Evolutionary conservation across 2,113 vertebrate species (phyloP).

Genomic region (Blennius ocellaris): DNA sequence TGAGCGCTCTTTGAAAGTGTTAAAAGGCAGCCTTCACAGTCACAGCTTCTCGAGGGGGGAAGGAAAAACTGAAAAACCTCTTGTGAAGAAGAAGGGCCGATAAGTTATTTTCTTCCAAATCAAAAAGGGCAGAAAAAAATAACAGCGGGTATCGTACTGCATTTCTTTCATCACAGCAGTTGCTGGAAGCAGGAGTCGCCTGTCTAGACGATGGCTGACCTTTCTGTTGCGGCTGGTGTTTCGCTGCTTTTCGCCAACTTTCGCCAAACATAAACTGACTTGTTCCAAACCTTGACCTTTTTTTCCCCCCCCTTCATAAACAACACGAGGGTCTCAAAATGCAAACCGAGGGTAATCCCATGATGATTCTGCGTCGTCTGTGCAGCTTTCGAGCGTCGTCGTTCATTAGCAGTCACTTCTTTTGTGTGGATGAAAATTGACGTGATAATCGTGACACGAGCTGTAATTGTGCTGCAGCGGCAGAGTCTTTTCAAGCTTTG

Average conservation of each 20-base stretch:
- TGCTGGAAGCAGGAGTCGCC: constrained; percentile 37
- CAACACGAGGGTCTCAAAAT: background rate
- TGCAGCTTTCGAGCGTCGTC: background rate
- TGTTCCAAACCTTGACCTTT: constrained; percentile 62
- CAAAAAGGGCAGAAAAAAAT: background rate
- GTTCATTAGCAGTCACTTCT: background rate
- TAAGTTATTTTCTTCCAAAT: background rate
- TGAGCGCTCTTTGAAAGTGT: background rate
- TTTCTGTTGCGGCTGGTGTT: constrained; percentile 62
- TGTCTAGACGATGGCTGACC: constrained; percentile 72
- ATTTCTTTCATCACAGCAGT: constrained; percentile 31
- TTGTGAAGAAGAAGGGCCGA: background rate
- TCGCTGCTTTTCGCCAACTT: constrained; percentile 52
- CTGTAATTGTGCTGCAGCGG: too few relatives aligned
- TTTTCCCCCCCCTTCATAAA: constrained; percentile 17
- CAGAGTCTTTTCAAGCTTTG: too few relatives aligned
- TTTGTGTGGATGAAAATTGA: too few relatives aligned
- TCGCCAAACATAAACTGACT: constrained; percentile 53
- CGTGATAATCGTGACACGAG: too few relatives aligned
- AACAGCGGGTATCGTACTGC: constrained; percentile 38
- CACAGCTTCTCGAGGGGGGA: too few relatives aligned
- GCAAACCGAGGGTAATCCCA: too few relatives aligned
- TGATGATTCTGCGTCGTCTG: too few relatives aligned
- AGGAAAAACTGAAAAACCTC: background rate
- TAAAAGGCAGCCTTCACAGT: constrained; percentile 7